These are phyloP conservation scores for Anthophora plumipes DNA, from an alignment of 2,888 invertebrate genomes.

Conservation along the genomic window DNA sequence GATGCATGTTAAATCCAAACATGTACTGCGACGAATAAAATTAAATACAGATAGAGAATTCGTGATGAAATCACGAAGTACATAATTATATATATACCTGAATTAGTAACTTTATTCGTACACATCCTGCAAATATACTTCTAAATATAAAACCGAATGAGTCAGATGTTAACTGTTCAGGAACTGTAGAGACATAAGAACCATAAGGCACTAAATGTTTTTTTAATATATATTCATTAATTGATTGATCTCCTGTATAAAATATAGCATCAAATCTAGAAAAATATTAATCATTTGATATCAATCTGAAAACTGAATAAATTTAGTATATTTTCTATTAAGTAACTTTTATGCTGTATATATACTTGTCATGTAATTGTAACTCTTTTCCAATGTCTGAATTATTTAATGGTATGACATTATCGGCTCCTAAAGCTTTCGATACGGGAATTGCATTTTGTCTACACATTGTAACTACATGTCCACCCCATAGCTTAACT, in stretches of 20 bases:
- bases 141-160: constrained; percentile 85
- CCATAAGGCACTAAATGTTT: constrained; percentile 83
- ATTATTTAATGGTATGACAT: constrained; percentile 84
- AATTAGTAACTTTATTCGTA: constrained; percentile 83
- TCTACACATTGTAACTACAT: constrained; percentile 86
- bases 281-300: not conserved
- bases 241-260: constrained; percentile 84
- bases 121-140: constrained; percentile 84
- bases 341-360: constrained; percentile 10
- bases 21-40: constrained; percentile 79
- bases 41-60: constrained; percentile 44
- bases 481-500: constrained; percentile 86
- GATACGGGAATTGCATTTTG: constrained; percentile 86
- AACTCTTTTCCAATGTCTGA: constrained; percentile 78
- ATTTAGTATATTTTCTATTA: not conserved
- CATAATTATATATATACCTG: constrained; percentile 80
- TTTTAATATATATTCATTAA: constrained; percentile 80
- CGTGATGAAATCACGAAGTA: not conserved
- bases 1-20: constrained; percentile 79
- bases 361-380: constrained; percentile 79
- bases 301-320: constrained; percentile 35
- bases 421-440: constrained; percentile 86
- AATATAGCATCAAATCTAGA: constrained; percentile 85
- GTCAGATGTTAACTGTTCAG: constrained; percentile 85
- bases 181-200: constrained; percentile 85